A percentile compares a stretch with the other conserved stretches of the same genome.
These are phyloP conservation scores for Microcebus murinus DNA, from an alignment of 2,113 vertebrate genomes.

Conservation along the genomic window DNA sequence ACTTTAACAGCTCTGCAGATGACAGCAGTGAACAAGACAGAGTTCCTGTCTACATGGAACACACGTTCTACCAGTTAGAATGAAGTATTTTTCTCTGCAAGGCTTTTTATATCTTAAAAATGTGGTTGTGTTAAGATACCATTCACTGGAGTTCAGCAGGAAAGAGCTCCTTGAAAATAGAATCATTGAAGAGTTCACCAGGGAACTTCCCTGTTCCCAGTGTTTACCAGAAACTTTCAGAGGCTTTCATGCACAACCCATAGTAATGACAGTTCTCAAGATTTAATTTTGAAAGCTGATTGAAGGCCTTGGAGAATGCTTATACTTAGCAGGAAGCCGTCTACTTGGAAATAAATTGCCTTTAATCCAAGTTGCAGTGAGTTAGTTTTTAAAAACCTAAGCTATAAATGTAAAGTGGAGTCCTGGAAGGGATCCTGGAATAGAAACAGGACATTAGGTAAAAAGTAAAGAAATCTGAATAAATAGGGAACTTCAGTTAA, in stretches of 20 bases:
- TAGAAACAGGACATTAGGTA: neutral
- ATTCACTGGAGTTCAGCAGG: neutral
- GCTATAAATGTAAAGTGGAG: neutral
- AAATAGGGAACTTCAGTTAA: neutral
- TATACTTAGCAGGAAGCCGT: neutral
- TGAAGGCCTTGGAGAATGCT: neutral
- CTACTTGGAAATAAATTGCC: neutral
- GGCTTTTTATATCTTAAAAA: neutral
- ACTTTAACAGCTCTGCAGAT: neutral
- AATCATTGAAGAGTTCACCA: neutral
- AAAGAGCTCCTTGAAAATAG: neutral
- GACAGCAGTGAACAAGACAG: neutral
- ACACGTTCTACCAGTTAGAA: neutral
- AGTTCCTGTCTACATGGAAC: neutral
- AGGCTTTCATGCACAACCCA: neutral
- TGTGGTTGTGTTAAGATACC: neutral
- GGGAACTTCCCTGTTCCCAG: neutral
- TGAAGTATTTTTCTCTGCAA: neutral
- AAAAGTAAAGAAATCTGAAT: neutral
- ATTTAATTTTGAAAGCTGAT: neutral
- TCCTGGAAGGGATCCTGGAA: neutral
- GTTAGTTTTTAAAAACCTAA: neutral
- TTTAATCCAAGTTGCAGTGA: neutral
- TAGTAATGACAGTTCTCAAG: neutral
- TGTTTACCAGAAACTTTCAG: neutral